Conservation (phyloP, 2,888 invertebrate species). For the Thymelicus sylvestris region DNA sequence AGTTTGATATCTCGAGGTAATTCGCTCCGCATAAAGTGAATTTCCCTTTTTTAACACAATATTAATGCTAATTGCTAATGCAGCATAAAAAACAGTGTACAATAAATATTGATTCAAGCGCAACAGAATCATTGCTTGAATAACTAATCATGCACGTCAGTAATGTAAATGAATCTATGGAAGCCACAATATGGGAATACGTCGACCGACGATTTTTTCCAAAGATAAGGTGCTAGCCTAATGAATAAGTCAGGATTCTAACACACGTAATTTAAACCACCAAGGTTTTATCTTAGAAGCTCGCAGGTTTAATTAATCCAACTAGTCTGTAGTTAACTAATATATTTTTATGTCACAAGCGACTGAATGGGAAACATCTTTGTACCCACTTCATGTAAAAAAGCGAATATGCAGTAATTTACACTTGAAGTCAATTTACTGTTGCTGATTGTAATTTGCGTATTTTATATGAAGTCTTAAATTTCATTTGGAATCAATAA, state of each 20-base stretch:
- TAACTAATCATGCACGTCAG: conserved; percentile 5
- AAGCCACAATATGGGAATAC: conserved; percentile 7
- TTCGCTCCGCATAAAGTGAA: too few species aligned
- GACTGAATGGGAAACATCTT: conserved; percentile 15
- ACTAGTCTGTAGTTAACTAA: conserved; percentile 21
- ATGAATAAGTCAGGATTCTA: conserved; percentile 30
- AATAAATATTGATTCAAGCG: conserved; percentile 13
- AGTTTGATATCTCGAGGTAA: too few species aligned
- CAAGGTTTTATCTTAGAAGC: conserved; percentile 24
- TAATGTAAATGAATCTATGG: conserved; percentile 27
- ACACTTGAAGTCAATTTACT: conserved; percentile 26
- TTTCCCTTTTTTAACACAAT: too few species aligned
- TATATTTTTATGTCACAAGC: conserved; percentile 27
- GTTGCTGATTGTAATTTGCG: neutral
- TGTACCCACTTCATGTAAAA: conserved; percentile 12
- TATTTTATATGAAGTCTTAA: neutral
- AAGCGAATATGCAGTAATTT: conserved; percentile 2
- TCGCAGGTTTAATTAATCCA: conserved; percentile 16
- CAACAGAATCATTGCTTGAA: neutral
- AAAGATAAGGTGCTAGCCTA: conserved; percentile 25
- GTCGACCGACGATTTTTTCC: conserved; percentile 14
- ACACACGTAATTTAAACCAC: conserved; percentile 15
- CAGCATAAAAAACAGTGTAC: neutral
- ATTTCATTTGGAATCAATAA: too few species aligned
- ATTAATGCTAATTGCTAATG: too few species aligned